Conservation (phyloP, 1,140 invertebrate species). For the Eupeodes corollae region DNA sequence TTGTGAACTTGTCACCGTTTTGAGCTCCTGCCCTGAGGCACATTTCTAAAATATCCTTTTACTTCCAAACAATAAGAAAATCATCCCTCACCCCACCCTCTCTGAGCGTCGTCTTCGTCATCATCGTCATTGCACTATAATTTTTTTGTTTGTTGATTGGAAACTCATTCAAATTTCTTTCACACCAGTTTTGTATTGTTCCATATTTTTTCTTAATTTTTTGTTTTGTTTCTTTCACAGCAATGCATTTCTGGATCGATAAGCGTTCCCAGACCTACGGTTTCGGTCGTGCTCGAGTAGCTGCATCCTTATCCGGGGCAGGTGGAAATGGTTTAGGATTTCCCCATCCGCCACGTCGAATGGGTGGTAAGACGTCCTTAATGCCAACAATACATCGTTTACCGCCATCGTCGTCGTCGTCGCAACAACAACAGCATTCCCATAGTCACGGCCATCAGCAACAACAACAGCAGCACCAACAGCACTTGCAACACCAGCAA, state of each 20-base stretch:
- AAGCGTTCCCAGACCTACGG: constrained; percentile 54
- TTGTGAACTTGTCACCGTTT: no score
- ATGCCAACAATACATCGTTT: constrained; percentile 2
- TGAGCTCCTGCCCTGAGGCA: no score
- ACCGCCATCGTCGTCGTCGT: neutral
- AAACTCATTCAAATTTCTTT: no score
- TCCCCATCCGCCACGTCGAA: constrained; percentile 28
- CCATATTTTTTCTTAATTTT: no score
- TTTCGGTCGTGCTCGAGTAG: constrained; percentile 43
- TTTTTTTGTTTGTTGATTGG: no score
- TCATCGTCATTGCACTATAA: no score
- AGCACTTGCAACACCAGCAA: neutral
- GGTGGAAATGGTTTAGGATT: constrained; percentile 29
- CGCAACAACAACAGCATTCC: constrained; percentile 5
- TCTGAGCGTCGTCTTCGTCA: no score
- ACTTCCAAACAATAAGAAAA: no score
- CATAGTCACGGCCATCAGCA: neutral
- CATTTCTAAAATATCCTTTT: no score
- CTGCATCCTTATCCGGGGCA: constrained; percentile 31
- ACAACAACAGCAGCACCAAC: constrained; percentile 1
- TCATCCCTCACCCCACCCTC: no score
- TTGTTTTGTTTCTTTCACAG: neutral
- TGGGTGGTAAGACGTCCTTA: neutral
- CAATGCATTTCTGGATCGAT: constrained; percentile 62
- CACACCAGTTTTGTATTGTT: no score